Base-by-base conservation (phyloP, 2,888 invertebrate genomes). In the Drosophila recens region DNA sequence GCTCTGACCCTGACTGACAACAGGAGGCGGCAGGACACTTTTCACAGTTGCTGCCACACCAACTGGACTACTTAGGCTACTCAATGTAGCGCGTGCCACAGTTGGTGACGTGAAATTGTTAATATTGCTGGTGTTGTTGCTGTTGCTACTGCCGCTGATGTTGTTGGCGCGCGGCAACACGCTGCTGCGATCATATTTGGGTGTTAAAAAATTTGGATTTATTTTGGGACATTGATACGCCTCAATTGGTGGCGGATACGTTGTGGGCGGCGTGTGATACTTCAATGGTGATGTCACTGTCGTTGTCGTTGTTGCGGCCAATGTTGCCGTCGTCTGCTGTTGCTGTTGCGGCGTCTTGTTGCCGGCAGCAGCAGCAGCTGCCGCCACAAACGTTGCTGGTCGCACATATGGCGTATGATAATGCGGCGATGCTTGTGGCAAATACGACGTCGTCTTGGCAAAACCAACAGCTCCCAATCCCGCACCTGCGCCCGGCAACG, bases 201-300 rank as follows among this genome's bases (percentile, higher is more conserved):
- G 92, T 23, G 92, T 92, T 15, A 92, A 72, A 83, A 93, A 92
- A 62, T 92, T 92, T 2, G 92, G 92, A 80, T 92, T 92, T 2
- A 92, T 91, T 79, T 92, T 92, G 48, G 92, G 93, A 59, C 92
- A 92, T 20, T 93, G 92, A 83, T 92, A 92, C 52, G 92, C 91
- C 77, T 92, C 92, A 30, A 93, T 90, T 27, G 91, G 91, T 4
- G 91, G 90, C 46, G 92, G 92, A 83, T 92, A 92, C 58, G 91
- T 90, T 11, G 92, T 91, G 40, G 92, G 91, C 9, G 92, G 90
- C 11, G 92, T 91, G 70, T 91, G 92, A 70, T 91, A 92, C 72
- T 91, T 91, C 0, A 91, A 57, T n/a, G 92, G 90, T 3, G 91
- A 87, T n/a, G 82, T 68, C 17, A 80, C 66, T 33, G 75, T 69